phyloP scores from a whole-genome alignment of 1,140 invertebrate species.

The Maniola jurtina region DNA sequence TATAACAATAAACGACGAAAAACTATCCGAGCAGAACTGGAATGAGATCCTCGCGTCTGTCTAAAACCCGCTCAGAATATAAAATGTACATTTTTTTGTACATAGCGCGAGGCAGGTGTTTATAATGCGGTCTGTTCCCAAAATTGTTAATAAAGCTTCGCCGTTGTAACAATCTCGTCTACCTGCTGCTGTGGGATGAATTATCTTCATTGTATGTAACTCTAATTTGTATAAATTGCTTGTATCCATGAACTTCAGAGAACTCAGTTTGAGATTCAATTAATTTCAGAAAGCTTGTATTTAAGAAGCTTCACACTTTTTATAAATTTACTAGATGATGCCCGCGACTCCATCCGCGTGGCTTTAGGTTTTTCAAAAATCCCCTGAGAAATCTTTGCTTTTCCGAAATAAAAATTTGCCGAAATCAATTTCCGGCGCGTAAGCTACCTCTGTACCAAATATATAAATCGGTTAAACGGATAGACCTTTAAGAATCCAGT shows the following conservation, averaged over 20 bases:
- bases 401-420: too few relatives aligned
- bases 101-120: conserved; percentile 23
- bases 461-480: too few relatives aligned
- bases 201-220: conserved; percentile 29
- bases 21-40: conserved; percentile 37
- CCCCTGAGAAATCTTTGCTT: too few relatives aligned
- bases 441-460: too few relatives aligned
- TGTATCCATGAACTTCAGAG: background rate
- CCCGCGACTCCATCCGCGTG: too few relatives aligned
- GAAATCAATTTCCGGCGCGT: too few relatives aligned
- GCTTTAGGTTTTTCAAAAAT: too few relatives aligned
- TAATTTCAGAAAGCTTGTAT: too few relatives aligned
- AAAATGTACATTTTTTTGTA: conserved; percentile 35
- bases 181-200: conserved; percentile 13
- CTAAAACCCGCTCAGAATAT: conserved; percentile 43
- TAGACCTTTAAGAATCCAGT: too few relatives aligned
- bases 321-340: too few relatives aligned
- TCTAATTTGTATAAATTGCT: conserved; percentile 15
- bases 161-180: conserved; percentile 13
- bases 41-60: conserved; percentile 28
- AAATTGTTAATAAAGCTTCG: conserved; percentile 29
- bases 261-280: too few relatives aligned
- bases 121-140: conserved; percentile 28
- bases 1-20: conserved; percentile 36
- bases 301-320: too few relatives aligned